Conservation (phyloP, 2,113 vertebrate species). For the Clinocottus analis region DNA sequence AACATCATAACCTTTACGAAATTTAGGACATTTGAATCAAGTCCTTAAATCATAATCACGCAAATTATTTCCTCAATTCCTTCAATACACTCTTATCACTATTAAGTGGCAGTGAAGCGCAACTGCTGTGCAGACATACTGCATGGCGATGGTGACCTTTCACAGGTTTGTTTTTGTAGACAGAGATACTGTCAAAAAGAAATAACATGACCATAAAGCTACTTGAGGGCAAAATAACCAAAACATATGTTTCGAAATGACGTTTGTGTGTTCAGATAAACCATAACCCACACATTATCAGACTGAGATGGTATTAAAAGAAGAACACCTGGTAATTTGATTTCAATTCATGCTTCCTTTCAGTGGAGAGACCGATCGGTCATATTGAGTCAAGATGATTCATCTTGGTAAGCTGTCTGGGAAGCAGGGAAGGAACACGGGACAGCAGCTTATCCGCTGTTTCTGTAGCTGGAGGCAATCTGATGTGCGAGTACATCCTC, state of each 20-base stretch:
- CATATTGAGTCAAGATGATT: constrained; percentile 27
- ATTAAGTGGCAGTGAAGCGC: constrained; percentile 21
- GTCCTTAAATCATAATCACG: not conserved
- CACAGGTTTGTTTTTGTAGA: not conserved
- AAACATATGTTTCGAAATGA: not conserved
- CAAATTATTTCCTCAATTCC: not conserved
- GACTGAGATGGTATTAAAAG: not conserved
- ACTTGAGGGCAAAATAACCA: not conserved
- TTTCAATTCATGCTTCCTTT: constrained; percentile 30
- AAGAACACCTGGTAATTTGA: constrained; percentile 29
- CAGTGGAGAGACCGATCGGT: constrained; percentile 25
- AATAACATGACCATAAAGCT: constrained; percentile 12
- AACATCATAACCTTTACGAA: no score
- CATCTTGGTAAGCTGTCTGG: constrained; percentile 20
- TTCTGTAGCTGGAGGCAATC: constrained; percentile 36
- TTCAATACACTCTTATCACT: not conserved
- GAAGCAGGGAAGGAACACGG: constrained; percentile 33
- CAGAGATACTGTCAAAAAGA: constrained; percentile 4
- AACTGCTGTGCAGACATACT: not conserved
- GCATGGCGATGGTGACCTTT: not conserved
- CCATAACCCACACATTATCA: constrained; percentile 14
- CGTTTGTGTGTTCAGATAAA: constrained; percentile 31
- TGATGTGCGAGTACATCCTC: constrained; percentile 12
- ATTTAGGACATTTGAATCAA: not conserved
- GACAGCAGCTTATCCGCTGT: constrained; percentile 10